Percentiles rank a stretch among this genome's conserved stretches.
These are phyloP conservation scores for Lacerta viridis DNA, from an alignment of 2,797 vertebrate genomes.

Conservation along the genomic window DNA sequence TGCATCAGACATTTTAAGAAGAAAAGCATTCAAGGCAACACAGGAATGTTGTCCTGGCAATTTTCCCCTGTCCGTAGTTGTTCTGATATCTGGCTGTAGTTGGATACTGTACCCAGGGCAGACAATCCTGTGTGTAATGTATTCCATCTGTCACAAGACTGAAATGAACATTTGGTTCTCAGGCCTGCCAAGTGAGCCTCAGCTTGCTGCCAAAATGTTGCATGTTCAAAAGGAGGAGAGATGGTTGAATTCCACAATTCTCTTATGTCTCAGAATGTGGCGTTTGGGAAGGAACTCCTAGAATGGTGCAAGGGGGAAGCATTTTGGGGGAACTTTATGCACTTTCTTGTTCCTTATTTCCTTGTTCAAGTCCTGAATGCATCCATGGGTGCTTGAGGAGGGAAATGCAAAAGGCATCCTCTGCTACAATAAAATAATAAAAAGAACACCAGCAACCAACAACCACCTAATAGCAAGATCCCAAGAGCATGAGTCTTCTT, in stretches of 20 bases:
- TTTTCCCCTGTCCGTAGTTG: not conserved
- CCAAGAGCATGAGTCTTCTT: not conserved
- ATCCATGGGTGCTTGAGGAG: not conserved
- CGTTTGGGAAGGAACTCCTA: conserved; percentile 55
- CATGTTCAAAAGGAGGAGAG: conserved; percentile 59
- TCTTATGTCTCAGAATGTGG: conserved; percentile 44
- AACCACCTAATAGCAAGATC: not conserved
- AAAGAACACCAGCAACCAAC: not conserved
- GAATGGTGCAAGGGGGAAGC: conserved; percentile 31
- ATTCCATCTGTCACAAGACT: conserved; percentile 73
- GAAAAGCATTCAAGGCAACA: not conserved
- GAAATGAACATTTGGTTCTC: conserved; percentile 73
- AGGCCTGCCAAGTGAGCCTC: conserved; percentile 71
- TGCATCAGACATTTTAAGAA: not conserved
- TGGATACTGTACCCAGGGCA: conserved; percentile 61
- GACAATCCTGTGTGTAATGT: conserved; percentile 63
- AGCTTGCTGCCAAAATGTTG: conserved; percentile 69
- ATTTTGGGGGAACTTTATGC: conserved; percentile 45
- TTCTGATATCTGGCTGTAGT: conserved; percentile 56
- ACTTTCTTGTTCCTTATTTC: not conserved
- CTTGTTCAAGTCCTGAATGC: conserved; percentile 39
- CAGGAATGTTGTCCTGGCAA: conserved; percentile 42
- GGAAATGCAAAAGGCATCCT: not conserved
- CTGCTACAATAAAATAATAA: not conserved
- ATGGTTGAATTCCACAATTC: conserved; percentile 61